Evolutionary conservation across 2,888 invertebrate genomes (phyloP), one percentile per base, ranked within the genome.

Genomic region (Microctonus aethiopoides): DNA sequence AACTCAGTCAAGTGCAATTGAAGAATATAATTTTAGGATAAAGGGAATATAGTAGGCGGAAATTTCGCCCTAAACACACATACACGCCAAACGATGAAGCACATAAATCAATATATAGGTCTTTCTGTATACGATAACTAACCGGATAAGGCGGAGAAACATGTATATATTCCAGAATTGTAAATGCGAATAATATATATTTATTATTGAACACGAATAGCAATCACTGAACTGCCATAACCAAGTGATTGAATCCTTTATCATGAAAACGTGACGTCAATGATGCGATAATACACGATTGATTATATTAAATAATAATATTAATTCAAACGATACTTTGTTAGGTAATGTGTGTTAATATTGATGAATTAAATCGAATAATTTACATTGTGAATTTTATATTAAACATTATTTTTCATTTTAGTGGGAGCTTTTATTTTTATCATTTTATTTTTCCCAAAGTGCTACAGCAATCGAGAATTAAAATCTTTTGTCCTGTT

Each of bases 401-500:
- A 46, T 46, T 46, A 4, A n/a, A n/a, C 16, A 46, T 20, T 20
- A 20, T 46, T 20, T 46, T 7, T 20, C 0, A 16, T 7, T 9
- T n/a, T 46, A n/a, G n/a, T n/a, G n/a, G n/a, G n/a, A n/a, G n/a
- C 6, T 46, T n/a, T 11, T 54, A 24, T 54, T 26, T 24, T 1
- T 54, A 24, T 24, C n/a, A 7, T 54, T 54, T 2, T 26, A 7
- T 10, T 16, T 20, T 9, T 5, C 16, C 7, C 29, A 29, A 16
- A 7, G 71, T 66, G 65, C 66, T 64, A 6, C 9, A 6, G 46
- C 68, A 59, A 46, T 52, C 39, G 56, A 68, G 62, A 41, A 67
- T 34, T 56, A 46, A 13, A 32, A 64, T 70, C 52, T 46, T 60
- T 52, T 62, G 62, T 69, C 36, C n/a, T 65, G 59, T 51, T 66